phyloP scores from a whole-genome alignment of 1,140 invertebrate genomes.

The Bombus balteatus region DNA sequence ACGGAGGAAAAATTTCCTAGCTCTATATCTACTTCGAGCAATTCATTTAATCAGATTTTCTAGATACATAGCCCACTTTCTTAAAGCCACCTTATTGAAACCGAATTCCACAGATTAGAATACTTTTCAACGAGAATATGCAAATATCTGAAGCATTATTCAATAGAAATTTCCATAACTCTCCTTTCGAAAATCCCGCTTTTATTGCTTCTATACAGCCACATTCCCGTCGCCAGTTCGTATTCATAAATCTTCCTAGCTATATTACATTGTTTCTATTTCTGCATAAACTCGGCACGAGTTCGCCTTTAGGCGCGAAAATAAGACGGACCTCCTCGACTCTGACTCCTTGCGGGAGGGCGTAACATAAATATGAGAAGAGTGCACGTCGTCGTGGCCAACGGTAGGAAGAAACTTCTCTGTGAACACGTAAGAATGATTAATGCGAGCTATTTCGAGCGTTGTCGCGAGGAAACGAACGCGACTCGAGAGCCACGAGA shows the following conservation, averaged over 20 bases:
- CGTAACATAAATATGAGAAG: conserved; percentile 21
- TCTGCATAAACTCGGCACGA: background rate
- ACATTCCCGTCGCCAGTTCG: background rate
- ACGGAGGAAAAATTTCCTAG: background rate
- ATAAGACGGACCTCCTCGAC: background rate
- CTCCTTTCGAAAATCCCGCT: background rate
- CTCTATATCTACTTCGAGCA: background rate
- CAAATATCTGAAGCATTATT: background rate
- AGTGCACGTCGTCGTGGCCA: background rate
- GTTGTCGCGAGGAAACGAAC: conserved; percentile 15
- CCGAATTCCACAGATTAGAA: background rate
- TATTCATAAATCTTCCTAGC: background rate
- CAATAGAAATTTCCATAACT: background rate
- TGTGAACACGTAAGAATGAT: conserved; percentile 33
- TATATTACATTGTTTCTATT: background rate
- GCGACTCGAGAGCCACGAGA: conserved; percentile 9
- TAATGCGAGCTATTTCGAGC: conserved; percentile 43
- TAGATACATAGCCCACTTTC: background rate
- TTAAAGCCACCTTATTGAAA: background rate
- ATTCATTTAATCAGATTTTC: background rate
- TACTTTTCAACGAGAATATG: background rate
- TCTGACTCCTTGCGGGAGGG: background rate
- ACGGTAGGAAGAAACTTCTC: background rate
- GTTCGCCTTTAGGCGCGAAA: background rate
- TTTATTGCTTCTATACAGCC: background rate